phyloP scores from a whole-genome alignment of 2,113 vertebrate species.

The Rhagologus leucostigma region DNA sequence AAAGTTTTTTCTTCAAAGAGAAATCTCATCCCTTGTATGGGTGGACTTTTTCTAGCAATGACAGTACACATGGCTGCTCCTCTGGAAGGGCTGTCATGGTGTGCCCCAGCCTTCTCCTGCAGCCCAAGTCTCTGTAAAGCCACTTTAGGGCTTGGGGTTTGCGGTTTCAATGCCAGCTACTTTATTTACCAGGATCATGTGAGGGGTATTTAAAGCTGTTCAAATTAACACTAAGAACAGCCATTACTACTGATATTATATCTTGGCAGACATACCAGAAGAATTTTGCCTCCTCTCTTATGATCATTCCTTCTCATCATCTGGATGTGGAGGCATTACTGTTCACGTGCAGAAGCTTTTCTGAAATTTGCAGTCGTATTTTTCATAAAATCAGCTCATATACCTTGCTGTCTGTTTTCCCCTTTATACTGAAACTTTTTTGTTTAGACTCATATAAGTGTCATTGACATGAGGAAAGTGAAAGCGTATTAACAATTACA shows the following conservation, averaged over 20 bases:
- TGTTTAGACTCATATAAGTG: neutral
- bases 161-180: neutral
- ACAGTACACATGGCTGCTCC: neutral
- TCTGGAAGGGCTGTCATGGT: neutral
- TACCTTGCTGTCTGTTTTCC: neutral
- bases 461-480: neutral
- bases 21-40: neutral
- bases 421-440: neutral
- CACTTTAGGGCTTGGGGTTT: neutral
- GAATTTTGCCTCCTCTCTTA: neutral
- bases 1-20: neutral
- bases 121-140: neutral
- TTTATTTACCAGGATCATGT: neutral
- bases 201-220: neutral
- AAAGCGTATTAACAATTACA: neutral
- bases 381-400: neutral
- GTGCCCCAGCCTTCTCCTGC: neutral
- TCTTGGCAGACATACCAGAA: neutral
- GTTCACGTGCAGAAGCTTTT: neutral
- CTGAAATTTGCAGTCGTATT: neutral
- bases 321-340: neutral
- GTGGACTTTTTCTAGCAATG: neutral
- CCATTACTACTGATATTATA: neutral
- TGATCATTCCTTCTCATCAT: neutral
- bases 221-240: neutral